These are phyloP conservation scores for Phengaris alcon DNA, from an alignment of 2,888 invertebrate species.

Conservation along the genomic window DNA sequence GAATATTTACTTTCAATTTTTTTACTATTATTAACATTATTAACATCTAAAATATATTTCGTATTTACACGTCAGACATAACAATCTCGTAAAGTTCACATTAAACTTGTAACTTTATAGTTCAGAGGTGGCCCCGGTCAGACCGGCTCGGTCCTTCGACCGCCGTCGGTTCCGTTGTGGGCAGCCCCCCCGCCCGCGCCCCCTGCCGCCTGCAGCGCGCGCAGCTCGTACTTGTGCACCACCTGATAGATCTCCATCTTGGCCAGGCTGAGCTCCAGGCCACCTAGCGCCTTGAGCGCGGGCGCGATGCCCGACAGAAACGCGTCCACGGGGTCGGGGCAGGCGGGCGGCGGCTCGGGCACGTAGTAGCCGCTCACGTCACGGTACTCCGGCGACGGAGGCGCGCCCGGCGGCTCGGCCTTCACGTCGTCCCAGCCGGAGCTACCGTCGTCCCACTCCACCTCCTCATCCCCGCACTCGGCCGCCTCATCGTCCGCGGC, in stretches of 20 bases:
- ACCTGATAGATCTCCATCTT: slow-evolving; percentile 28
- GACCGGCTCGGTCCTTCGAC: not conserved
- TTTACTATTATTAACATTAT: not conserved
- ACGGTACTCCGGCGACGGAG: slow-evolving; percentile 11
- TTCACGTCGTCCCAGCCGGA: slow-evolving; percentile 14
- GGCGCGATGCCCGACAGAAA: slow-evolving; percentile 23
- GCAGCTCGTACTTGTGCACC: slow-evolving; percentile 25
- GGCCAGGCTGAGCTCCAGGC: slow-evolving; percentile 18
- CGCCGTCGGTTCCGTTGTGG: not conserved
- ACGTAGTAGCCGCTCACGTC: slow-evolving; percentile 13
- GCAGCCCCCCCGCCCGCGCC: not conserved
- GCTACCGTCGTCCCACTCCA: slow-evolving; percentile 12
- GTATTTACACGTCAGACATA: not conserved
- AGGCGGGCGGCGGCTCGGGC: not conserved
- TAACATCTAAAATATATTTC: not conserved
- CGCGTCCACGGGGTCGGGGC: slow-evolving; percentile 21
- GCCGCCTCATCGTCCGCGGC: not conserved
- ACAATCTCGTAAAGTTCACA: not conserved
- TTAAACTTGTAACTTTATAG: not conserved
- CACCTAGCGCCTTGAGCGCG: slow-evolving; percentile 3
- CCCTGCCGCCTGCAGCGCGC: not conserved
- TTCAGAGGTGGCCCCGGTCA: not conserved
- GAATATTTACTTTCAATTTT: too few relatives aligned
- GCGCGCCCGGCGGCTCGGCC: not conserved
- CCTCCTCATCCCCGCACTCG: not conserved